A percentile compares a stretch with the other conserved stretches of the same genome.
Evolutionary conservation across 1,140 invertebrate species (phyloP).

Genomic region (Drosophila jambulina): DNA sequence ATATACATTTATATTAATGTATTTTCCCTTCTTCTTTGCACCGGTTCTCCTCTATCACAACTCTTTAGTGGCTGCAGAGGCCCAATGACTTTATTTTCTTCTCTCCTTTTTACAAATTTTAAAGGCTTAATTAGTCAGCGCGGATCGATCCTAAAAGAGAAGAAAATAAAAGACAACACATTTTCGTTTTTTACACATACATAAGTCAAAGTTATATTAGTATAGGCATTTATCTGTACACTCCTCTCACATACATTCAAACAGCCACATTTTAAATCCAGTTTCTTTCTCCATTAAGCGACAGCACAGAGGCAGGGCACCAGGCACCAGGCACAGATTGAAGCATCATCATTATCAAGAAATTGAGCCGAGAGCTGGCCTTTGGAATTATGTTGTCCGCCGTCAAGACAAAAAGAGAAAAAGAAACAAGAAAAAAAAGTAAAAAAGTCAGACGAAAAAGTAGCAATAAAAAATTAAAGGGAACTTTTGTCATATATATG

Average conservation of each 20-base stretch:
- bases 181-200: constrained; percentile 13
- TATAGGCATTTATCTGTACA: constrained; percentile 3
- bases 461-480: constrained; percentile 13
- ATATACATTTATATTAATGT: not conserved
- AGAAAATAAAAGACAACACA: constrained; percentile 14
- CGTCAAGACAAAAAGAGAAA: constrained; percentile 16
- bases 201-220: not conserved
- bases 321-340: constrained; percentile 45
- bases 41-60: constrained; percentile 11
- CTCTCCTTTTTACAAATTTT: constrained; percentile 50
- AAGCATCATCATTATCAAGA: constrained; percentile 61
- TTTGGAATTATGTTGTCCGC: constrained; percentile 45
- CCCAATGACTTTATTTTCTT: constrained; percentile 75
- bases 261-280: constrained; percentile 37
- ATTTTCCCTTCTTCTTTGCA: not conserved
- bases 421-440: constrained; percentile 8
- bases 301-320: constrained; percentile 27
- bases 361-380: constrained; percentile 44
- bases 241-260: constrained; percentile 1
- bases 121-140: constrained; percentile 78
- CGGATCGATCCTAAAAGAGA: constrained; percentile 51
- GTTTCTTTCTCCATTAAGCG: constrained; percentile 51
- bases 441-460: constrained; percentile 9
- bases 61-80: constrained; percentile 22
- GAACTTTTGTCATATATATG: constrained; percentile 14